phyloP scores from a whole-genome alignment of 2,888 invertebrate genomes.

The Philereme transversata region DNA sequence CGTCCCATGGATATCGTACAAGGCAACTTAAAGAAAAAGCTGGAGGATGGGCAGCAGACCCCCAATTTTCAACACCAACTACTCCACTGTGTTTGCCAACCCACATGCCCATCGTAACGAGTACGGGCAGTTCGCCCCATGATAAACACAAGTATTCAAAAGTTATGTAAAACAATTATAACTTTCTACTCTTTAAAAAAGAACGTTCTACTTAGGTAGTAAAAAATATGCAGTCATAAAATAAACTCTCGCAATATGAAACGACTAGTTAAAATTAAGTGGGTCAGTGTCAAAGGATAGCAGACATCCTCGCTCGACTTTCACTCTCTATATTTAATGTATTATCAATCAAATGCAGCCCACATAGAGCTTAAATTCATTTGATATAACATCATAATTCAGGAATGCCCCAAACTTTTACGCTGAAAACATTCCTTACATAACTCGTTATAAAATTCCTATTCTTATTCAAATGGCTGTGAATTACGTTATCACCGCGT shows the following conservation, averaged over 20 bases:
- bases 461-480: conserved; percentile 18
- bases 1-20: no score
- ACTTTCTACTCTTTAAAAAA: background rate
- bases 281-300: conserved; percentile 77
- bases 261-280: conserved; percentile 63
- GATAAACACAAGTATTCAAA: no score
- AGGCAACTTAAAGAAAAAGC: no score
- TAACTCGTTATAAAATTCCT: conserved; percentile 35
- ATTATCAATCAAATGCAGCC: conserved; percentile 61
- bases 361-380: conserved; percentile 58
- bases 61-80: no score
- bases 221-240: conserved; percentile 1
- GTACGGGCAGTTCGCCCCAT: no score
- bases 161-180: no score
- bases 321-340: conserved; percentile 40
- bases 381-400: conserved; percentile 27
- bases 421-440: conserved; percentile 31
- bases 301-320: conserved; percentile 56
- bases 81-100: no score
- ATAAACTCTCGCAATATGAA: conserved; percentile 20
- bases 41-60: no score
- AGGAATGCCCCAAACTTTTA: conserved; percentile 27
- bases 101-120: no score
- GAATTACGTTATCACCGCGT: conserved; percentile 5
- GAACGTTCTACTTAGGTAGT: background rate